Base-by-base conservation (phyloP, 2,797 vertebrate species). In the Morus bassanus region DNA sequence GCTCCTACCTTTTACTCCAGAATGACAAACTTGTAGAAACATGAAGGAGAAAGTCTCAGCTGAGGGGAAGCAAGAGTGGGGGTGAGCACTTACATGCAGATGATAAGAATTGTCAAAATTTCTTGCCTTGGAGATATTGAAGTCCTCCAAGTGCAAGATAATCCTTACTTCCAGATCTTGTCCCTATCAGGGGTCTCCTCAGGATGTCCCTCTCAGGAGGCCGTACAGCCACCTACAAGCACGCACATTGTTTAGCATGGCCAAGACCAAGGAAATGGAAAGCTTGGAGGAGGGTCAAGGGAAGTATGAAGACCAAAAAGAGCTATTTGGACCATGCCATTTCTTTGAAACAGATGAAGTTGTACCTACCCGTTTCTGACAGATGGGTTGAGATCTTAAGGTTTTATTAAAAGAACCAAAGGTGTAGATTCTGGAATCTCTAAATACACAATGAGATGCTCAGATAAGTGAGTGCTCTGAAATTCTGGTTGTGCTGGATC, bases 141-240 rank as follows among this genome's bases (percentile, higher is more conserved):
- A 76, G 23, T 67, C 7, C 33, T 77, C 16, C 21, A 60, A 56
- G 11, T 31, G 9, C 5, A 68, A 88, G 23, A 28, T 17, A 59
- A 21, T 74, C 9, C 6, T 63, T 39, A 33, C 54, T 85, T 77
- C 21, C 9, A 60, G 25, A 45, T 30, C 24, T 74, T 48, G 7
- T 70, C 21, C 39, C 19, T 82, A 1, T 35, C 6, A 8, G 43
- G 37, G 43, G 13, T 60, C 11, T 59, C 18, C 13, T 75, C 0
- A 2, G 10, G 27, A 24, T 35, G 9, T 74, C 30, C 9, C 24
- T 64, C n/a, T 85, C 0, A 0, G 25, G 53, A 61, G 35, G 15
- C 37, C 30, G 90, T 10, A 6, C 37, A 43, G 35, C 39, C 28
- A 7, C 25, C 56, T 74, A 19, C 15, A 48, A 83, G 50, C 17